A percentile compares a stretch with the other conserved stretches of the same genome.
phyloP scores from a whole-genome alignment of 2,113 vertebrate genomes.

The Entomyzon cyanotis region DNA sequence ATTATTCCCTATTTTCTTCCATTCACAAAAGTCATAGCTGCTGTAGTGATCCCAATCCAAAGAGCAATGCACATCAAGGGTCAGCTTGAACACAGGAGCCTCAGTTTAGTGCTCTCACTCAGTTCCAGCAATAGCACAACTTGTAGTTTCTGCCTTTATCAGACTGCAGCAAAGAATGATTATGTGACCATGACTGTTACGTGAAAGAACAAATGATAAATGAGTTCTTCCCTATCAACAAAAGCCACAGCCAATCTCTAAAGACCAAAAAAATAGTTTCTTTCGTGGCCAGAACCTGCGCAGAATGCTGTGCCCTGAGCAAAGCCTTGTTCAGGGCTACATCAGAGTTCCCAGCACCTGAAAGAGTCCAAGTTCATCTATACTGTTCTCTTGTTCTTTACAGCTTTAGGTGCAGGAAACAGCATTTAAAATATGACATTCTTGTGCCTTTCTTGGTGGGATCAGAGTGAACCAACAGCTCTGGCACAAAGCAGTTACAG shows the following conservation, averaged over 20 bases:
- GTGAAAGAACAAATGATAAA: background rate
- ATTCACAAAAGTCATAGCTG: background rate
- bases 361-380: background rate
- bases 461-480: background rate
- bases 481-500: background rate
- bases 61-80: background rate
- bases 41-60: background rate
- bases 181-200: background rate
- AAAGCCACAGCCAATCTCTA: background rate
- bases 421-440: background rate
- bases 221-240: background rate
- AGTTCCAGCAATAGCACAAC: background rate
- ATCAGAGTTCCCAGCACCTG: background rate
- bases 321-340: background rate
- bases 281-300: background rate
- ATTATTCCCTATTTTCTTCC: background rate
- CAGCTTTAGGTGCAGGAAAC: background rate
- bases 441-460: background rate
- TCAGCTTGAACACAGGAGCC: background rate
- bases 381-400: background rate
- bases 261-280: accelerated
- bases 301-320: background rate
- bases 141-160: background rate
- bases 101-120: background rate
- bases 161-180: background rate